Conservation (phyloP, 2,113 vertebrate species). For the Colinus virginianus region DNA sequence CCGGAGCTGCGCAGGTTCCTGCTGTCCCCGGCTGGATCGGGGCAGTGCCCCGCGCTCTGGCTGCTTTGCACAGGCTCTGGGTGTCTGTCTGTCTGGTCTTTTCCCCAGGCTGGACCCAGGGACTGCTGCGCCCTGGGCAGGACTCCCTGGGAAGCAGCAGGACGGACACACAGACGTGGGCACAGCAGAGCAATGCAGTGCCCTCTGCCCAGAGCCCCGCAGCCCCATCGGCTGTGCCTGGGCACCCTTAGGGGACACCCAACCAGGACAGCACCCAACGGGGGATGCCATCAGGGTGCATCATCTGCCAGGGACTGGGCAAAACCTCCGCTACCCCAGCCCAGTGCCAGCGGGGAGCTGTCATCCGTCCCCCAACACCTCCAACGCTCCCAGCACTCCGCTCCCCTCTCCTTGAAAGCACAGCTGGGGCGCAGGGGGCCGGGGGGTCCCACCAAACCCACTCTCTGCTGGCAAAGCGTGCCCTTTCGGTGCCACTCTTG, state of each 20-base stretch:
- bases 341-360: background rate
- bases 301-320: no score
- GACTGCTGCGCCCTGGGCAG: background rate
- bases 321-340: background rate
- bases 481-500: constrained; percentile 25
- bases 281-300: background rate
- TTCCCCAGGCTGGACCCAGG: constrained; percentile 34
- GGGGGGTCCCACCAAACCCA: constrained; percentile 15
- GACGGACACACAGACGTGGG: background rate
- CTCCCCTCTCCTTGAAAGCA: background rate
- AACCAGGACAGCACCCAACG: background rate
- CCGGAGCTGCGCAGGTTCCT: background rate
- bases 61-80: background rate
- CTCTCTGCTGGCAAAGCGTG: constrained; percentile 68
- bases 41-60: background rate
- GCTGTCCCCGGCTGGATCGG: background rate
- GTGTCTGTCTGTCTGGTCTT: background rate
- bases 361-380: background rate
- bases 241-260: background rate
- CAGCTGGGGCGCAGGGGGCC: background rate
- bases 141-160: constrained; percentile 45
- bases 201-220: background rate
- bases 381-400: background rate
- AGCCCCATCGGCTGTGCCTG: background rate
- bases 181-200: background rate